Evolutionary conservation across 2,888 invertebrate species (phyloP).

Genomic region (Rhyacophila evoluta): DNA sequence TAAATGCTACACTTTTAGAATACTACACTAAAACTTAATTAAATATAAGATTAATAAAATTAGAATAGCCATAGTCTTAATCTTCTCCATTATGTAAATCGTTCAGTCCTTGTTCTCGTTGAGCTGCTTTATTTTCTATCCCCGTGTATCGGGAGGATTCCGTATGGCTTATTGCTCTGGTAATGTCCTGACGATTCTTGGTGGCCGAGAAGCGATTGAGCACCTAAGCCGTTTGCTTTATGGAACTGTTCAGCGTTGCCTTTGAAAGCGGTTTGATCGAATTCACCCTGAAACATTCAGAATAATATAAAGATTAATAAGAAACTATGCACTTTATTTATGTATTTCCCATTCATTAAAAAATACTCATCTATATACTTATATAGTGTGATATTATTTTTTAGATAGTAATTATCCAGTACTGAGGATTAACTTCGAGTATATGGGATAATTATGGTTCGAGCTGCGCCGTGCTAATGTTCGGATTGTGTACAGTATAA

Average conservation of each 20-base stretch:
- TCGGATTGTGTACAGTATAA: no score
- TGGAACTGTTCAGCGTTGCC: conserved; percentile 71
- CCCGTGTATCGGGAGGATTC: conserved; percentile 69
- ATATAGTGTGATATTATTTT: no score
- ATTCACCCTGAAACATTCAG: conserved; percentile 71
- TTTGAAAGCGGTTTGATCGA: conserved; percentile 71
- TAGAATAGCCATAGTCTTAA: not conserved
- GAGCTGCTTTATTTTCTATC: conserved; percentile 36
- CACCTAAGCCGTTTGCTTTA: conserved; percentile 72
- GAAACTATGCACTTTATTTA: no score
- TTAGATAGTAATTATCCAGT: no score
- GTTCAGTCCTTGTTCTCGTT: not conserved
- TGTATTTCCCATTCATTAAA: no score
- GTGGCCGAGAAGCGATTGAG: conserved; percentile 73
- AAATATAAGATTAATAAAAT: not conserved
- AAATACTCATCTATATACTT: no score
- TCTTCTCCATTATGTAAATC: not conserved
- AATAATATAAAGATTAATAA: no score
- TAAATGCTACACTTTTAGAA: not conserved
- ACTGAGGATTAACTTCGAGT: no score
- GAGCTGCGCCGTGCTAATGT: no score
- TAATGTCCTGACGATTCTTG: conserved; percentile 72
- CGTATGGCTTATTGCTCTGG: conserved; percentile 69
- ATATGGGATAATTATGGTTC: no score
- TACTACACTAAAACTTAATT: conserved; percentile 9